Conservation (phyloP, 37 sponge, comb jelly and placozoan genomes). For the Dysidea cf. avara region DNA sequence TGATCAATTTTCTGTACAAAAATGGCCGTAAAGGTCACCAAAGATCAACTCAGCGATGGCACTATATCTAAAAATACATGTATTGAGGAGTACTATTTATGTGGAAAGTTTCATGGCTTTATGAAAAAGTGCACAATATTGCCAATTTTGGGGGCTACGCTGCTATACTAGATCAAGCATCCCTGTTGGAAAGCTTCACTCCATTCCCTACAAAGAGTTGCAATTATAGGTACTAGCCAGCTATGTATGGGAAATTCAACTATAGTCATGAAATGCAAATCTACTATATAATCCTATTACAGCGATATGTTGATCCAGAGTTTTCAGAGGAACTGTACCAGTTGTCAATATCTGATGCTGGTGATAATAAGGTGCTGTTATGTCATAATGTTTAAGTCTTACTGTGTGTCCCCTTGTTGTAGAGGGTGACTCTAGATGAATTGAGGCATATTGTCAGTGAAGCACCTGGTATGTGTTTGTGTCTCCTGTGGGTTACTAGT, state of each 20-base stretch:
- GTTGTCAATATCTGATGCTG: constrained; percentile 14
- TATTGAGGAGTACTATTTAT: too few species aligned
- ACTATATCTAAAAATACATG: too few species aligned
- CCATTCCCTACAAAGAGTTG: neutral
- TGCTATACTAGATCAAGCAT: too few species aligned
- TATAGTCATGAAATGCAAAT: neutral
- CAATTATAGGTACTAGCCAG: neutral
- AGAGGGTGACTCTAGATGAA: constrained; percentile 33
- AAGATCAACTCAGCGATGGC: too few species aligned
- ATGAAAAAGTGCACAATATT: too few species aligned
- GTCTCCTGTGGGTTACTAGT: too few species aligned
- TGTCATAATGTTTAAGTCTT: neutral
- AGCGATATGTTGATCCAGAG: constrained; percentile 29
- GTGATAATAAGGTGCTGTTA: constrained; percentile 29
- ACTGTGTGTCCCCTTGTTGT: neutral
- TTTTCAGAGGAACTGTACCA: constrained; percentile 22
- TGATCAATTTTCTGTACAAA: too few species aligned
- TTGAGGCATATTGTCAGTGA: constrained; percentile 23
- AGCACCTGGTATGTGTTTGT: constrained; percentile 30
- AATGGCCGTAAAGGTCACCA: too few species aligned
- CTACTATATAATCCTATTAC: neutral
- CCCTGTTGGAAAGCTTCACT: too few species aligned
- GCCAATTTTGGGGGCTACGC: too few species aligned
- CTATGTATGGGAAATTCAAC: neutral
- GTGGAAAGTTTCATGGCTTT: too few species aligned